Conservation (phyloP, 2,113 vertebrate species). For the Stercorarius parasiticus region DNA sequence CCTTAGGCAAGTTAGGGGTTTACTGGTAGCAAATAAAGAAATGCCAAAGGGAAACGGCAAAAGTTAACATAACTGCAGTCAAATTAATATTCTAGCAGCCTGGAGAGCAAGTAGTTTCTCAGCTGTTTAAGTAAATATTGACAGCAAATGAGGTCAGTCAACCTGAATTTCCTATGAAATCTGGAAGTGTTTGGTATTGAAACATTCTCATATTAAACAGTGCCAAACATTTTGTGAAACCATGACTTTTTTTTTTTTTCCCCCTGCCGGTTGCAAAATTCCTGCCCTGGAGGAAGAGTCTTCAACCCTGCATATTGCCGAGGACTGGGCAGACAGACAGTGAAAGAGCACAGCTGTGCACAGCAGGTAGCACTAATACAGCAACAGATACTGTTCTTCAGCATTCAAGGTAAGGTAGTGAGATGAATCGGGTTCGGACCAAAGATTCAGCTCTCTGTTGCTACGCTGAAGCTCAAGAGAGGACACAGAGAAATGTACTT, state of each 20-base stretch:
- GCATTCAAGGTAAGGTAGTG: not conserved
- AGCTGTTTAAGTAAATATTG: not conserved
- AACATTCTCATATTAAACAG: not conserved
- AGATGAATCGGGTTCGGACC: not conserved
- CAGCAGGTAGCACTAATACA: not conserved
- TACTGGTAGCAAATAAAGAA: not conserved
- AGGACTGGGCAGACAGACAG: accelerated
- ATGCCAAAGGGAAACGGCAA: not conserved
- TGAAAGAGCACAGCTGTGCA: too few relatives aligned
- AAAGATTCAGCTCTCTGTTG: not conserved
- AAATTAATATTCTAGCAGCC: constrained; percentile 12
- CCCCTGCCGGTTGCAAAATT: not conserved
- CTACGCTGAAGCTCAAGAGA: not conserved
- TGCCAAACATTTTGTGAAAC: not conserved
- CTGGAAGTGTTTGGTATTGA: not conserved
- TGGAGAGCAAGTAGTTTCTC: not conserved
- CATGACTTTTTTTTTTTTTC: accelerated
- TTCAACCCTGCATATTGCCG: not conserved
- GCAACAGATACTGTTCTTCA: not conserved
- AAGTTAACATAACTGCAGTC: not conserved
- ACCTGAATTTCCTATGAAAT: not conserved
- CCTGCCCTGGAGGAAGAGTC: not conserved
- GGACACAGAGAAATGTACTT: not conserved
- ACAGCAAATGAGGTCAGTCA: not conserved
- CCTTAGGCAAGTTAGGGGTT: not conserved